These are phyloP conservation scores for Corapipo altera DNA, from an alignment of 2,113 vertebrate genomes.

Conservation along the genomic window DNA sequence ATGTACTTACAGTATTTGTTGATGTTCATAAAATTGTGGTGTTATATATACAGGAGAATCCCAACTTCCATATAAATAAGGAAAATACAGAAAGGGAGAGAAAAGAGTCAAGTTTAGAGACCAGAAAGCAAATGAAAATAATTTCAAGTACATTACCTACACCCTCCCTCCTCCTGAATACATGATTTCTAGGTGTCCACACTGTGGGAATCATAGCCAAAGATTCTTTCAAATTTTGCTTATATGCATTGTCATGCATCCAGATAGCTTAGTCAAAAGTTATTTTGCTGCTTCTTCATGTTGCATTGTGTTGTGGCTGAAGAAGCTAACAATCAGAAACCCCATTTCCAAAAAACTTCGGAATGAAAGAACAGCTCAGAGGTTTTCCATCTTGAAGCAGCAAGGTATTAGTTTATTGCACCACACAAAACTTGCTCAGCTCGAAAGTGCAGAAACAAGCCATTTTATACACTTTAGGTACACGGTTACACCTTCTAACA, in stretches of 20 bases:
- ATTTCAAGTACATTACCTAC: not conserved
- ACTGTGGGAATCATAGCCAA: not conserved
- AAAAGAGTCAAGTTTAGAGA: not conserved
- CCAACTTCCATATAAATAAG: not conserved
- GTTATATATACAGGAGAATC: not conserved
- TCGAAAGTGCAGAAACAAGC: no score
- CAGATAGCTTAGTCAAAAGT: not conserved
- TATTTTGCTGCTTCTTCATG: not conserved
- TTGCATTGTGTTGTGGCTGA: not conserved
- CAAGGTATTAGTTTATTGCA: no score
- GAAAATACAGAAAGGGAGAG: not conserved
- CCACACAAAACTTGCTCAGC: no score
- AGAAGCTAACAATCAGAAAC: not conserved
- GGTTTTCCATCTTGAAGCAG: no score
- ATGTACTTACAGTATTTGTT: not conserved
- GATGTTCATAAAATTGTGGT: not conserved
- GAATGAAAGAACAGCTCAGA: no score
- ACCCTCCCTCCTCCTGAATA: not conserved
- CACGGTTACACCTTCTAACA: no score
- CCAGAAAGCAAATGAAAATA: not conserved
- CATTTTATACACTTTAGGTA: no score
- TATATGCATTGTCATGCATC: not conserved
- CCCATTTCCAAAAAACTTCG: not conserved
- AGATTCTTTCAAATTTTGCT: not conserved
- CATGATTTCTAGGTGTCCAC: not conserved